phyloP scores from a whole-genome alignment of 2,113 vertebrate genomes.

The Sorex fumeus region DNA sequence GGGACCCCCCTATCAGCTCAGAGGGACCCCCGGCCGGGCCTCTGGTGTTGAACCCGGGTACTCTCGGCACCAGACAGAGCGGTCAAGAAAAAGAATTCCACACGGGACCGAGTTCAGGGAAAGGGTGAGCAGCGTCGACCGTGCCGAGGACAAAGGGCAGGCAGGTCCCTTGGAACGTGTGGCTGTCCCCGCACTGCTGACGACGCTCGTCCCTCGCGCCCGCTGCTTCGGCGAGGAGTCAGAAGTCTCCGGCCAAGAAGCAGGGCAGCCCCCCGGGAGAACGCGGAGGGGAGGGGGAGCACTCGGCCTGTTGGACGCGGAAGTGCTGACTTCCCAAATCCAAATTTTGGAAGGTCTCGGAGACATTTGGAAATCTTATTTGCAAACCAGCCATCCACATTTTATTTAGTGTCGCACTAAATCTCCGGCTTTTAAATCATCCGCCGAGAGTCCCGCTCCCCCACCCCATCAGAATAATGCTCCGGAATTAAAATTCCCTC shows the following conservation, averaged over 20 bases:
- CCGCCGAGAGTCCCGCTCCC: not conserved
- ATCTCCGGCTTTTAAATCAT: conserved; percentile 76
- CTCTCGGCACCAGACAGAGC: not conserved
- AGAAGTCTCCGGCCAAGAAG: too few relatives aligned
- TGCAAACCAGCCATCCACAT: conserved; percentile 47
- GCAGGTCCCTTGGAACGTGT: too few relatives aligned
- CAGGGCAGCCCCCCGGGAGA: too few relatives aligned
- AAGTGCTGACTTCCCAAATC: not conserved
- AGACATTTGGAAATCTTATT: conserved; percentile 50
- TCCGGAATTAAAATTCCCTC: conserved; percentile 77
- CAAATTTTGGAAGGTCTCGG: not conserved
- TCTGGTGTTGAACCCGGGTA: not conserved
- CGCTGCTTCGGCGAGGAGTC: not conserved
- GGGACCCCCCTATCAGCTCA: too few relatives aligned
- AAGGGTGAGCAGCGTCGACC: too few relatives aligned
- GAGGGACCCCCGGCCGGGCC: too few relatives aligned
- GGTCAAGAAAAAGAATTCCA: not conserved
- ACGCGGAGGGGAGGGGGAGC: too few relatives aligned
- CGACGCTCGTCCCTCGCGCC: too few relatives aligned
- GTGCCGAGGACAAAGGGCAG: too few relatives aligned
- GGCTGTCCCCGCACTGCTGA: not conserved
- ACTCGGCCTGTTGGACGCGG: not conserved
- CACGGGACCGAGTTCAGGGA: not conserved
- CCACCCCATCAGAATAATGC: conserved; percentile 63
- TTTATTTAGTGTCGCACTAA: conserved; percentile 59